Base-by-base conservation (phyloP, 2,888 invertebrate species). In the Aporophyla nigra region DNA sequence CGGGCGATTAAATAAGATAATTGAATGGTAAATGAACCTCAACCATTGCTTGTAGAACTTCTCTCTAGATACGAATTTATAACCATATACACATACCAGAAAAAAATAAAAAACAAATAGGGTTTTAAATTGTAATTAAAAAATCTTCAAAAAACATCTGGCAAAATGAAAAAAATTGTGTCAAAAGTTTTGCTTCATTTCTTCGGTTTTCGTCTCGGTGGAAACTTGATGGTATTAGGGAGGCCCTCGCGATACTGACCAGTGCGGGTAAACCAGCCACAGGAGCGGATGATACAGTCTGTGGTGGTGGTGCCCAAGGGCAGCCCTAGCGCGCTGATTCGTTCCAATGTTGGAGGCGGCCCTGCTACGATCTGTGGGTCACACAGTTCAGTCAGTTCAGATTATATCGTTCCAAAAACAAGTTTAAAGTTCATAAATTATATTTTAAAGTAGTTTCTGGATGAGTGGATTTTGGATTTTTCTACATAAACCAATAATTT, bases 291-390 rank as follows among this genome's bases (percentile, higher is more conserved):
- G 21, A 94, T 87, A 87, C 93, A 92, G 89, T 95, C 94, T 0
- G 92, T 88, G 1, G 91, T 91, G 27, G 96, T 91, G 70, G 93
- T 93, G 78, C 96, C 96, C 5, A 95, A 93, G 0, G 96, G 96
- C 67, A 95, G 90, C 0, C 96, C 96, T 66, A 95, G 88, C 0
- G 96, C 96, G 78, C 96, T 96, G 88, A 96, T 95, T 2, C 96
- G 93, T 85, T 96, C 96, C 75, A 96, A 84, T 0, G 93, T 90
- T 78, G 94, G 94, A 2, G 93, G 85, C 0, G 96, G 96, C 0
- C 96, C 96, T 0, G 87, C 90, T 54, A 94, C 71, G 54, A 96
- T 94, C 96, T 96, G 86, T 46, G 16, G 16, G 56, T 2, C 16
- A 58, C 9, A 72, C 16, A 49, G 10, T 19, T 40, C 40, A 53